Percentiles rank a stretch among this genome's conserved stretches.
phyloP scores from a whole-genome alignment of 2,797 vertebrate genomes.

The Gymnodraco acuticeps region DNA sequence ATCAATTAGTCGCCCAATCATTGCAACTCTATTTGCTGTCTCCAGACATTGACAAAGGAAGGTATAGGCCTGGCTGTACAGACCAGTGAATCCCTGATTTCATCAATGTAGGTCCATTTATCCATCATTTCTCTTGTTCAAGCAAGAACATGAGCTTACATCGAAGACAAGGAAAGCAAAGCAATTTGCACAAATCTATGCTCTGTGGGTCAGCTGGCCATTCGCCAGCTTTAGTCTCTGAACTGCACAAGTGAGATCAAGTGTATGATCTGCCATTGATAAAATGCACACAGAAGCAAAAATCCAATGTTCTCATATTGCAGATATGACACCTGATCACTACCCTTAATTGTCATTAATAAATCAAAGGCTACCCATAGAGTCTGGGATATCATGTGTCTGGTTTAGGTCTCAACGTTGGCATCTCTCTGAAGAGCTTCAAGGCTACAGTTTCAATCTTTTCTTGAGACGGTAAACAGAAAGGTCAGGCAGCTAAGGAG shows the following conservation, averaged over 20 bases:
- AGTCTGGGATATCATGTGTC: background rate
- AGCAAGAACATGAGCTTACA: background rate
- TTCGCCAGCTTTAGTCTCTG: background rate
- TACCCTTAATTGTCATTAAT: background rate
- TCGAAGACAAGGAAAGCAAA: background rate
- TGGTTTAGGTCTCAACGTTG: slow-evolving; percentile 6
- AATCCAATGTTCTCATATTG: background rate
- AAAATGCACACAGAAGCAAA: background rate
- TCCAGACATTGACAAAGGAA: background rate
- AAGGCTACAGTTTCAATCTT: slow-evolving; percentile 37
- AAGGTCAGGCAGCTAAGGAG: slow-evolving; percentile 46
- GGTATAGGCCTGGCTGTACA: background rate
- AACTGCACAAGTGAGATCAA: background rate
- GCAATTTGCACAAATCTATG: background rate
- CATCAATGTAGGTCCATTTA: background rate
- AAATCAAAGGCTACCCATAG: slow-evolving; percentile 7
- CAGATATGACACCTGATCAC: background rate
- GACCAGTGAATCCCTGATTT: background rate
- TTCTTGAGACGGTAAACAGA: slow-evolving; percentile 43
- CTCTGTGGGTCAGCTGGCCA: background rate
- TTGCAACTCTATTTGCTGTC: background rate
- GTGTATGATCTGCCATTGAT: background rate
- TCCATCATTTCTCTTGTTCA: background rate
- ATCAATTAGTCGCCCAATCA: no score
- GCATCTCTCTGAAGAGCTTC: slow-evolving; percentile 9